phyloP scores from a whole-genome alignment of 2,888 invertebrate species.

The Acheta domesticus region DNA sequence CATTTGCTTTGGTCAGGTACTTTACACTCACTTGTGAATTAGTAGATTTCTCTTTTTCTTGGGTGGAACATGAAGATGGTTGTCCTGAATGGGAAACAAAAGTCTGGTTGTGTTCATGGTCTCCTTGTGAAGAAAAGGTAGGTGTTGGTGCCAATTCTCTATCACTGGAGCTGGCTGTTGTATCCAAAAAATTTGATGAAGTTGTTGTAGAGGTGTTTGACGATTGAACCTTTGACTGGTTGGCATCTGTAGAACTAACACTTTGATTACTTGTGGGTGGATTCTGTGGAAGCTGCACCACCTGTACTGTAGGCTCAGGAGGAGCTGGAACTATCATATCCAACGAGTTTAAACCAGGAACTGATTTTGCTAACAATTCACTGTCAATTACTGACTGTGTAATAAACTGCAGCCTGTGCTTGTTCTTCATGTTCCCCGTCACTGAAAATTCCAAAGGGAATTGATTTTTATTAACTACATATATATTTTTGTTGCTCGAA shows the following conservation, averaged over 20 bases:
- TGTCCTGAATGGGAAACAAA: not conserved
- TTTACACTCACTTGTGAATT: conserved; percentile 27
- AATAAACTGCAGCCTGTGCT: conserved; percentile 20
- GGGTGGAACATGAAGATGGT: not conserved
- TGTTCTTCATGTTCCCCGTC: conserved; percentile 20
- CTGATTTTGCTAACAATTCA: conserved; percentile 49
- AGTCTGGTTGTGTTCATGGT: not conserved
- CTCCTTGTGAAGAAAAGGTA: not conserved
- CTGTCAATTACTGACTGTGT: conserved; percentile 41
- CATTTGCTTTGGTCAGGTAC: conserved; percentile 28
- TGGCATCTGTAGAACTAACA: not conserved
- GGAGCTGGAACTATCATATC: conserved; percentile 58
- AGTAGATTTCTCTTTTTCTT: conserved; percentile 21
- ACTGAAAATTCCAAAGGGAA: conserved; percentile 5
- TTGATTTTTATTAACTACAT: conserved; percentile 21
- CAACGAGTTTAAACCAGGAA: conserved; percentile 57
- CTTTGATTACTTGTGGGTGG: conserved; percentile 40
- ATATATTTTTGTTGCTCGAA: conserved; percentile 12
- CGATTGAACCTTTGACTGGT: not conserved
- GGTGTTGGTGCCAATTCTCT: not conserved
- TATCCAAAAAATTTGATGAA: not conserved
- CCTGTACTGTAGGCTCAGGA: conserved; percentile 53
- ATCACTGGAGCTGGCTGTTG: not conserved
- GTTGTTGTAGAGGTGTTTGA: not conserved
- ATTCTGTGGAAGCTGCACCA: conserved; percentile 55